A percentile compares a stretch with the other conserved stretches of the same genome.
Conservation (phyloP, 2,888 invertebrate species). For the Dryomyza anilis region DNA sequence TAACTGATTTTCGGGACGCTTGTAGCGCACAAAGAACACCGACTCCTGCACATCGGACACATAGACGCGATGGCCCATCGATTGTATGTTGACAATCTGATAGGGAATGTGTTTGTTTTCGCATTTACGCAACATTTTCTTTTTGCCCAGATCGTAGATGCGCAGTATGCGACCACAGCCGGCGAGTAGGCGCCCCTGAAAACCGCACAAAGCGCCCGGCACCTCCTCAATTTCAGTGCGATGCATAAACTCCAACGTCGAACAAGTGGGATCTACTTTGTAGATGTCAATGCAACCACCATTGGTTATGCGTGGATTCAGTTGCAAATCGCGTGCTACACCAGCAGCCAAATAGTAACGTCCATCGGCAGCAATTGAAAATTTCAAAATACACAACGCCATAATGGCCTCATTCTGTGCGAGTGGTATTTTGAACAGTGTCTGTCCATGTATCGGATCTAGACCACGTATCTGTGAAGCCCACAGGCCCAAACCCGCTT, state of each 20-base stretch:
- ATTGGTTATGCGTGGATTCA: conserved; percentile 83
- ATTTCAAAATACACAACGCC: conserved; percentile 83
- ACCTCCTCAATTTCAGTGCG: conserved; percentile 93
- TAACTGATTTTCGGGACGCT: conserved; percentile 93
- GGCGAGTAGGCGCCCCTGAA: conserved; percentile 88
- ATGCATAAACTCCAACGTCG: conserved; percentile 88
- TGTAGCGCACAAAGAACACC: conserved; percentile 93
- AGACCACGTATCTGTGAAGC: conserved; percentile 87
- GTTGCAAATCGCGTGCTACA: conserved; percentile 85
- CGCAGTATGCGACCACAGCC: conserved; percentile 92
- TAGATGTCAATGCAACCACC: conserved; percentile 90
- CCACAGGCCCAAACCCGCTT: conserved; percentile 96
- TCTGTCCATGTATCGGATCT: conserved; percentile 82
- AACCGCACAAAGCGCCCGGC: conserved; percentile 85
- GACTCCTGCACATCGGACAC: conserved; percentile 97
- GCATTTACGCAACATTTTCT: conserved; percentile 95
- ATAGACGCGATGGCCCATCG: conserved; percentile 91
- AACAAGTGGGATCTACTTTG: conserved; percentile 71
- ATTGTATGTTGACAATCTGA: conserved; percentile 89
- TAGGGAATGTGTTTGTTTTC: conserved; percentile 98
- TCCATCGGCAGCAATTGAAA: conserved; percentile 66
- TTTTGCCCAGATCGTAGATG: conserved; percentile 95
- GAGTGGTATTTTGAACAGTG: conserved; percentile 77
- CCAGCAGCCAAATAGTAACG: conserved; percentile 79
- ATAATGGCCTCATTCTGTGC: conserved; percentile 97